These are phyloP conservation scores for Archaeoteleia sp. DNA, from an alignment of 2,888 invertebrate genomes.

Conservation along the genomic window DNA sequence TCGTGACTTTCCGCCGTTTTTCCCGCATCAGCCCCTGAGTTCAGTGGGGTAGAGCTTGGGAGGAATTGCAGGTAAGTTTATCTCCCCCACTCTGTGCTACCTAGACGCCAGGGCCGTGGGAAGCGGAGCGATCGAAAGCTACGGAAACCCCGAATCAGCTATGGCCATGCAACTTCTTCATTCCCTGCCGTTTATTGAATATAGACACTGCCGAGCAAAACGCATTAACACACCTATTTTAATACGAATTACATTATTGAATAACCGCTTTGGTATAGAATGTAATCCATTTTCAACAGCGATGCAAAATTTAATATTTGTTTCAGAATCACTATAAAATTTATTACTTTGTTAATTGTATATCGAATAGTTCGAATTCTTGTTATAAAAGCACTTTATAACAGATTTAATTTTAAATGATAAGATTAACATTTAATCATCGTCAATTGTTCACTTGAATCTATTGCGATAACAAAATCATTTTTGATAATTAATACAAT, in stretches of 20 bases:
- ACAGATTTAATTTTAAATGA: too few relatives aligned
- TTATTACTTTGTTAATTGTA: too few relatives aligned
- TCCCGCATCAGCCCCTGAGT: slow-evolving; percentile 44
- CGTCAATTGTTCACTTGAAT: too few relatives aligned
- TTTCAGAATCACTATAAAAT: too few relatives aligned
- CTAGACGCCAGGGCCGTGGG: slow-evolving; percentile 50
- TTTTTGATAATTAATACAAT: too few relatives aligned
- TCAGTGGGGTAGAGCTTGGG: slow-evolving; percentile 49
- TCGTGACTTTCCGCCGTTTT: slow-evolving; percentile 53
- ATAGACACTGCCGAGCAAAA: slow-evolving; percentile 30
- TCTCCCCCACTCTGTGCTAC: slow-evolving; percentile 43
- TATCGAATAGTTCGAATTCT: too few relatives aligned
- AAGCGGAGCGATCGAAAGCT: slow-evolving; percentile 52
- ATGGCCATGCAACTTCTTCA: slow-evolving; percentile 43
- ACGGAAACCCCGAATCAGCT: slow-evolving; percentile 50
- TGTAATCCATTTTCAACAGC: slow-evolving; percentile 21
- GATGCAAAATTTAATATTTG: not conserved
- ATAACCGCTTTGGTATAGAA: slow-evolving; percentile 24
- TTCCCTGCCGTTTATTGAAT: slow-evolving; percentile 31
- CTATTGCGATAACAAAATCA: too few relatives aligned
- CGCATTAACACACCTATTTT: slow-evolving; percentile 41
- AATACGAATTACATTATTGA: slow-evolving; percentile 36
- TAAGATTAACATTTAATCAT: too few relatives aligned
- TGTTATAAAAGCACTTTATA: too few relatives aligned
- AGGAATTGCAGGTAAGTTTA: slow-evolving; percentile 52